Percentiles rank a stretch among this genome's conserved stretches.
These are phyloP conservation scores for Drosophila guanche DNA, from an alignment of 1,140 invertebrate species.

Conservation along the genomic window DNA sequence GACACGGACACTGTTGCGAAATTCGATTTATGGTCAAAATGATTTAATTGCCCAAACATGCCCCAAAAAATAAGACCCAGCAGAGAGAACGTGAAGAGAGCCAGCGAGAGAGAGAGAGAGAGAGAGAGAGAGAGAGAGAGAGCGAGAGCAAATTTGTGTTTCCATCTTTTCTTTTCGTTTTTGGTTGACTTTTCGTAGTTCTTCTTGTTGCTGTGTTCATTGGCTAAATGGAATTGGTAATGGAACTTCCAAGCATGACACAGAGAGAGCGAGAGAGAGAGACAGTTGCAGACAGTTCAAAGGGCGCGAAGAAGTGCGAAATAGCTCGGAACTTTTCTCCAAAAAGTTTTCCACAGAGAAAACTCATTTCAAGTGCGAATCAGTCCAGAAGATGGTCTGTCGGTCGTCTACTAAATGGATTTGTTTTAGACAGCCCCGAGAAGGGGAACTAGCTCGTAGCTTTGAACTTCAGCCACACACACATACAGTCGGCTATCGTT, in stretches of 20 bases:
- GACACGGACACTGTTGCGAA: conserved; percentile 28
- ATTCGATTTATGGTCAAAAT: conserved; percentile 73
- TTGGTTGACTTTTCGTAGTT: background rate
- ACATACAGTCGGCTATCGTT: no score
- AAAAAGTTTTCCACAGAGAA: conserved; percentile 40
- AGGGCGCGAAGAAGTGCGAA: background rate
- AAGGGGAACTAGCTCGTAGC: no score
- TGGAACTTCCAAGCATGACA: conserved; percentile 34
- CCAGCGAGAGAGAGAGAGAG: no score
- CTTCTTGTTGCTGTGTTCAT: conserved; percentile 4
- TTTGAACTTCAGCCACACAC: no score
- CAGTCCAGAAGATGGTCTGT: conserved; percentile 1
- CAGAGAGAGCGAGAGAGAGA: background rate
- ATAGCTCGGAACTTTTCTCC: conserved; percentile 14
- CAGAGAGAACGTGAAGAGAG: conserved; percentile 1
- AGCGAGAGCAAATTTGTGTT: no score
- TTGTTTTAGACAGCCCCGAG: no score
- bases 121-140: background rate
- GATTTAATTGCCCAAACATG: conserved; percentile 73
- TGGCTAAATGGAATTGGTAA: conserved; percentile 20
- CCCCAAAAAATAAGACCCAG: conserved; percentile 15
- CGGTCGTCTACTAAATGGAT: no score
- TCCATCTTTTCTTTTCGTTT: background rate
- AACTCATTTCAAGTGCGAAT: conserved; percentile 48
- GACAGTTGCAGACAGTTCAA: conserved; percentile 5